phyloP scores from a whole-genome alignment of 2,888 invertebrate species.

The Beris morrisii region DNA sequence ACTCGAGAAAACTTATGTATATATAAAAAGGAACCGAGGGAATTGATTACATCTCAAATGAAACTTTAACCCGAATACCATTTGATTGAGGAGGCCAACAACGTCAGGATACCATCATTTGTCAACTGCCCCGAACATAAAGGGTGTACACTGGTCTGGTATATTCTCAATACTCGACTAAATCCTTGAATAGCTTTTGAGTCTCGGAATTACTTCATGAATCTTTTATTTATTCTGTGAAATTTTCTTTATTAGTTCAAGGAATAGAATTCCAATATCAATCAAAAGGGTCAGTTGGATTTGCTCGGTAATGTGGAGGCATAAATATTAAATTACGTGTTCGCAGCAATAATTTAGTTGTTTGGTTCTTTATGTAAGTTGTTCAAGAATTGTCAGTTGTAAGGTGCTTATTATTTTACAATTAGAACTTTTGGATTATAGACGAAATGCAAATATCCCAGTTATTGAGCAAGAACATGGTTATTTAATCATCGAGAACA shows the following conservation, averaged over 20 bases:
- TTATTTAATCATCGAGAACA: no score
- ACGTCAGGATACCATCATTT: slow-evolving; percentile 29
- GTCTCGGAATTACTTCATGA: slow-evolving; percentile 28
- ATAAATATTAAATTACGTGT: no score
- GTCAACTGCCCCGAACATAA: slow-evolving; percentile 28
- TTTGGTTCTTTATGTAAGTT: no score
- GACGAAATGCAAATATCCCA: no score
- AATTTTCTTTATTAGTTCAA: slow-evolving; percentile 26
- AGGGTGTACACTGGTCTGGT: slow-evolving; percentile 18
- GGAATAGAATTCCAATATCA: not conserved
- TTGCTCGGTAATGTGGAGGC: no score
- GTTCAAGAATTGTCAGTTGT: no score
- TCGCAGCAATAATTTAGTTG: no score
- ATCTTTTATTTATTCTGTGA: slow-evolving; percentile 32
- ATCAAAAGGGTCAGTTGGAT: slow-evolving; percentile 12
- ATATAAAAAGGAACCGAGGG: slow-evolving; percentile 17
- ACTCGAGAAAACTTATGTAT: slow-evolving; percentile 2
- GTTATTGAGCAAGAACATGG: no score
- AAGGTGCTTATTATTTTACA: no score
- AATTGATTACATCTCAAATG: slow-evolving; percentile 30
- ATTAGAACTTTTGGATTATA: no score
- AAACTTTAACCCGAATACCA: slow-evolving; percentile 32
- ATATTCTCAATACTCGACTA: not conserved
- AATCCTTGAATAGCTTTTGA: slow-evolving; percentile 25
- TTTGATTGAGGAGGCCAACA: slow-evolving; percentile 27